Base-by-base conservation (phyloP, 2,113 vertebrate genomes). In the Thunnus thynnus region DNA sequence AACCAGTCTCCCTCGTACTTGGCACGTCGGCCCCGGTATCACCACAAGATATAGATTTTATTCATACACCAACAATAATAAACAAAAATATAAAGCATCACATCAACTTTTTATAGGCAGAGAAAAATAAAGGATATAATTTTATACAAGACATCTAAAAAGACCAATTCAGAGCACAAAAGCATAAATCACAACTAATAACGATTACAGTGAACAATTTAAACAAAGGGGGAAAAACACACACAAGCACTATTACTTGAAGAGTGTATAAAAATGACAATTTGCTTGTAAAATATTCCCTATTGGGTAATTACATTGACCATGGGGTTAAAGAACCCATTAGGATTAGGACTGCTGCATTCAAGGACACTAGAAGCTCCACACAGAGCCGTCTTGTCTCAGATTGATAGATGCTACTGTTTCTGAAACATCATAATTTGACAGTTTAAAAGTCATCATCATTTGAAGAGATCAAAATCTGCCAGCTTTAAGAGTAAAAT, bases 371-470 rank as follows among this genome's bases (percentile, higher is more conserved):
- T 51, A 80, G 72, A 82, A 83, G 68, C 86, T 86, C 85, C 32
- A 88, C 51, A 80, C 47, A 85, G 80, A 89, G 78, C 79, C 6
- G 61, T 25, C 22, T 52, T 13, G 86, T 86, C 78, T 92, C 92
- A 93, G 90, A 92, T 76, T 14, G 72, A 91, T 94, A 94, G 92
- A 94, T 92, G 78, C 92, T 93, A 94, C 93, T 46, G 77, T 85
- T 76, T 87, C 92, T 90, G 90, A 91, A 83, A 92, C 90, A 83
- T 13, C 46, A 51, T 9, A 64, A 30, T 72, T 65, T 30, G 5
- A 69, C 67, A 41, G 41, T 86, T 86, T 54, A 65, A 57, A 77
- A 72, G 54, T 72, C 60, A 18, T 44, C 30, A 51, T 55, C 7
- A 41, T 67, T 71, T 20, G 51, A 78, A 72, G 41, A 85, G 10